These are phyloP conservation scores for Proterorhinus semilunaris DNA, from an alignment of 2,113 vertebrate species.

Conservation along the genomic window DNA sequence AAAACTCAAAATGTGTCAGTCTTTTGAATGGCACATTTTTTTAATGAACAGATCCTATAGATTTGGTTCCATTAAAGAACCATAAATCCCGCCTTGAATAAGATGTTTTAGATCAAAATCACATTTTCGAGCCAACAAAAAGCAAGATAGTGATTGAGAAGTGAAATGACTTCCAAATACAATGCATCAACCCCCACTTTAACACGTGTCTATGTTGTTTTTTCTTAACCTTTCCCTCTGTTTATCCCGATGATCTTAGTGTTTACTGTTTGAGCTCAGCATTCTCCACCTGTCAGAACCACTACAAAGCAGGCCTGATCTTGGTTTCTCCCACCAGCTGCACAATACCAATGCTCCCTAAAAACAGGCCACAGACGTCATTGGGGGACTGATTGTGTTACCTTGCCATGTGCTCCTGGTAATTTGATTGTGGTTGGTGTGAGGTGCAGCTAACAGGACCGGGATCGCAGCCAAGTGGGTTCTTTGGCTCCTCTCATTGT, in stretches of 20 bases:
- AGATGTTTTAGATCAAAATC: too few species aligned
- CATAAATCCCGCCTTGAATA: too few species aligned
- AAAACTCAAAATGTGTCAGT: too few species aligned
- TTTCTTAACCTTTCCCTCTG: background rate
- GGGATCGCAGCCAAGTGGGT: constrained; percentile 50
- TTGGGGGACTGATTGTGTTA: constrained; percentile 57
- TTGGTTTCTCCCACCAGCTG: constrained; percentile 39
- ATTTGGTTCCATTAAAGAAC: too few species aligned
- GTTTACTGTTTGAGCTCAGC: constrained; percentile 20
- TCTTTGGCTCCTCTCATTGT: constrained; percentile 32
- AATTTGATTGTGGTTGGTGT: constrained; percentile 55
- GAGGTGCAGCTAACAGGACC: constrained; percentile 45
- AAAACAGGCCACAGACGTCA: constrained; percentile 39
- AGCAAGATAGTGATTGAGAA: too few species aligned
- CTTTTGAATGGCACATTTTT: too few species aligned
- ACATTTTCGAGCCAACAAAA: too few species aligned
- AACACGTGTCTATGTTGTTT: background rate
- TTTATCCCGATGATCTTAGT: constrained; percentile 5
- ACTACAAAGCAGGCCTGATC: constrained; percentile 14
- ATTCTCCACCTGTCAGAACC: constrained; percentile 10
- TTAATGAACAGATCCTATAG: too few species aligned
- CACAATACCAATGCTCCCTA: constrained; percentile 31
- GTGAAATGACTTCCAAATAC: too few species aligned
- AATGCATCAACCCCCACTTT: too few species aligned
- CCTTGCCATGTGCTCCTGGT: constrained; percentile 47